Evolutionary conservation across 1,140 invertebrate genomes (phyloP), one percentile per base, ranked within the genome.

Genomic region (Dinothrombium tinctorium): DNA sequence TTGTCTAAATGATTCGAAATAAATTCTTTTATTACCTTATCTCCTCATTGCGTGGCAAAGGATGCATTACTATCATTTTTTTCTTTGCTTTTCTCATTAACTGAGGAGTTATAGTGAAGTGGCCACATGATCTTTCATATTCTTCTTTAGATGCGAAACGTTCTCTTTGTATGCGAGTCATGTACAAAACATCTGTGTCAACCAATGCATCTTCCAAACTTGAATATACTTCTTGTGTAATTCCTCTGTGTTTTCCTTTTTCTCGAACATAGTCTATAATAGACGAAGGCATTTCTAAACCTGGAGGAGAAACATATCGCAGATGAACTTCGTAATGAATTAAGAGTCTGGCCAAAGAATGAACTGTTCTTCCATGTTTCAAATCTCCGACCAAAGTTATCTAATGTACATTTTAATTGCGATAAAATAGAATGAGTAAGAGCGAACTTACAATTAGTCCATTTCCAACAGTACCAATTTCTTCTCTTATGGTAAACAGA

Each of bases 391-490:
- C 67, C 56, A 72, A 57, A 9, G 69, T 67, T 14, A 69, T 65
- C 59, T n/a, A n/a, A n/a, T n/a, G n/a, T n/a, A n/a, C n/a, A n/a
- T n/a, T n/a, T n/a, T 64, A 44, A 5, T 48, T 40, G 42, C 19
- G 28, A 24, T 37, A 42, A 45, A 28, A 90, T 32, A 29, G n/a
- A 4, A 8, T 17, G 3, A 20, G 5, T 21, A 21, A 50, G 53
- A 52, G 49, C 62, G 63, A 69, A n/a, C n/a, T n/a, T n/a, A n/a
- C n/a, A n/a, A 79, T 92, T 2, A 96, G 63, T 0, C 80, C 80
- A 56, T 98, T 96, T n/a, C n/a, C n/a, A 0, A 98, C 87, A 0
- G 90, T 98, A 45, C 90, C 90, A 47, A 98, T 89, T 64, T 98
- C 92, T 61, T 96, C 84, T 53, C 90, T 67, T 49, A 99, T 99